Base-by-base conservation (phyloP, 2,113 vertebrate genomes). In the Urocolius indicus region DNA sequence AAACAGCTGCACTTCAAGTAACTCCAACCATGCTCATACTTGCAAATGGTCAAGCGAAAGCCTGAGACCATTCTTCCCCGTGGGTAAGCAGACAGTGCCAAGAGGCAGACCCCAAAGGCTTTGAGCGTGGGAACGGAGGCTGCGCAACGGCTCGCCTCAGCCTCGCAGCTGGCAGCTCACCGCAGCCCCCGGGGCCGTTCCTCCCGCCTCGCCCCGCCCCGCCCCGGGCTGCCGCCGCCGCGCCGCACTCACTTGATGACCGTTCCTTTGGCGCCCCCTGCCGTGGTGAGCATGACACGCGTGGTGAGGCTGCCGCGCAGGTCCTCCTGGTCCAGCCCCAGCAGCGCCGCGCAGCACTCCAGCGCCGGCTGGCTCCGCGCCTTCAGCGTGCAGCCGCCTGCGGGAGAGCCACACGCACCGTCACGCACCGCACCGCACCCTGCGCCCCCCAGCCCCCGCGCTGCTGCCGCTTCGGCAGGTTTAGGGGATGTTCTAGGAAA, bases 211-310 rank as follows among this genome's bases (percentile, higher is more conserved):
- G 5, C 51, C 20, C 14, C 4, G 9, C 20, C 13, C 5, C 7
- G 38, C 16, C 13, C 15, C 3, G 24, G 4, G 5, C 14, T 13
- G 3, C 58, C 20, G 34, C 16, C 23, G 30, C 41, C 43, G n/a
- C 34, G 27, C 69, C 27, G 6, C 18, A 94, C 99, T 98, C 98
- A 99, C 99, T 99, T 99, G 97, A 99, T 99, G 93, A 98, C 98
- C 5, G 99, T 99, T 92, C 99, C 99, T 98, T 99, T 99, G 97
- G 98, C 94, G 98, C 99, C 99, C 97, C 99, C 99, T 98, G 99
- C 99, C 96, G 99, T 98, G 6, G 99, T 99, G 16, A 99, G 98
- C 99, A 99, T 99, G 84, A 99, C 98, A 95, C 99, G 98, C n/a
- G 98, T 97, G 63, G 99, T 99, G 83, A 99, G 98, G 97, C 99